Evolutionary conservation across 2,113 vertebrate genomes (phyloP).

Genomic region (Scophthalmus maximus): DNA sequence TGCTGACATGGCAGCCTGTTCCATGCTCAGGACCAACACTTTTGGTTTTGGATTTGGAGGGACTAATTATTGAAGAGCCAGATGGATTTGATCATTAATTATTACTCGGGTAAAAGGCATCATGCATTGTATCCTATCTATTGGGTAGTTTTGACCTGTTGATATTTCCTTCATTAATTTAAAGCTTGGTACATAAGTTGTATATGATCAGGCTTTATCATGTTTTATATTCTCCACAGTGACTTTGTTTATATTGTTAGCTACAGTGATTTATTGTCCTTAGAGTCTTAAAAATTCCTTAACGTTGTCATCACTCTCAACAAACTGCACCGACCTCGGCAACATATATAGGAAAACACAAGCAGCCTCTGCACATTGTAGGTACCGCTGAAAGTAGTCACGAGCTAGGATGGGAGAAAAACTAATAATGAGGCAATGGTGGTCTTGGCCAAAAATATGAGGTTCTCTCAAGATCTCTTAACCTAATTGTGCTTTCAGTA

Average conservation of each 20-base stretch:
- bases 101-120: background rate
- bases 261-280: background rate
- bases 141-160: background rate
- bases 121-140: background rate
- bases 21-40: conserved; percentile 34
- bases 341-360: background rate
- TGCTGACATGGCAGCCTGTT: conserved; percentile 50
- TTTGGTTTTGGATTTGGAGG: too few relatives aligned
- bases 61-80: too few relatives aligned
- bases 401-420: too few relatives aligned
- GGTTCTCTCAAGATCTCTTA: too few relatives aligned
- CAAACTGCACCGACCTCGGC: background rate
- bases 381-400: too few relatives aligned
- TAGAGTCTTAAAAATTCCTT: too few relatives aligned
- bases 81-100: conserved; percentile 48
- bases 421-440: too few relatives aligned
- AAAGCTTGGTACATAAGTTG: background rate
- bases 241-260: background rate
- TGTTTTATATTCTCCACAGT: background rate
- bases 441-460: background rate
- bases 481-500: too few relatives aligned
- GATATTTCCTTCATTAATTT: background rate
- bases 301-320: background rate
- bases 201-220: background rate
- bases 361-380: too few relatives aligned